Evolutionary conservation across 2,113 vertebrate species (phyloP), one percentile per base, ranked within the genome.

Genomic region (Spea multiplicata): DNA sequence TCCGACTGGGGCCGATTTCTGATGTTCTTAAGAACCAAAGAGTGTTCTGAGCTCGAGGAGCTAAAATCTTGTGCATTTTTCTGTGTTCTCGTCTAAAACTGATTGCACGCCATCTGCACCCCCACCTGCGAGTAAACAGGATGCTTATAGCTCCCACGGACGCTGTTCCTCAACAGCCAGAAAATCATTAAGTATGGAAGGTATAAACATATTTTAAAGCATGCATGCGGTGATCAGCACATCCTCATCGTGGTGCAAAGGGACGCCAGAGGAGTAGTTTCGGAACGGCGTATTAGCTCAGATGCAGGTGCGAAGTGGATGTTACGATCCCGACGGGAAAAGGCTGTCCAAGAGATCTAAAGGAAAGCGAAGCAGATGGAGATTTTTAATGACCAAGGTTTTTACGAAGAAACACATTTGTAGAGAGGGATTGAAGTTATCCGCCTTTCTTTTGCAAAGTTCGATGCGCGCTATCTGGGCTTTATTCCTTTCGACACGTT

Each of bases 191-290:
- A 68, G 52, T 44, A 46, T 8, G 71, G 67, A 46, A 16, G 14
- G 57, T 67, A 68, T 73, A 80, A 73, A 47, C 71, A 74, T 73
- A 78, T 44, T 82, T 83, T 76, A 75, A 75, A 74, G 59, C 53
- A 73, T 69, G 61, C 64, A 73, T 52, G 49, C 66, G 61, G 16
- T 74, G 53, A 44, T 74, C 74, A 75, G 49, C 44, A 59, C 16
- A 44, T 16, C 6, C 50, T 75, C 17, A 74, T 67, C 73, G 8
- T 72, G 59, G 44, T 81, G 57, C 17, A 9, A 5, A 44, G 52
- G 73, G 80, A 83, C 46, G 2, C 3, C 73, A 78, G 79, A 80
- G 16, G 4, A 6, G 49, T 78, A 16, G 17, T 53, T 64, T 44
- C 66, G 71, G 76, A 75, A 74, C 74, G 13, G 9, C n/a, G 0